Conservation (phyloP, 2,888 invertebrate species). For the Dione juno region DNA sequence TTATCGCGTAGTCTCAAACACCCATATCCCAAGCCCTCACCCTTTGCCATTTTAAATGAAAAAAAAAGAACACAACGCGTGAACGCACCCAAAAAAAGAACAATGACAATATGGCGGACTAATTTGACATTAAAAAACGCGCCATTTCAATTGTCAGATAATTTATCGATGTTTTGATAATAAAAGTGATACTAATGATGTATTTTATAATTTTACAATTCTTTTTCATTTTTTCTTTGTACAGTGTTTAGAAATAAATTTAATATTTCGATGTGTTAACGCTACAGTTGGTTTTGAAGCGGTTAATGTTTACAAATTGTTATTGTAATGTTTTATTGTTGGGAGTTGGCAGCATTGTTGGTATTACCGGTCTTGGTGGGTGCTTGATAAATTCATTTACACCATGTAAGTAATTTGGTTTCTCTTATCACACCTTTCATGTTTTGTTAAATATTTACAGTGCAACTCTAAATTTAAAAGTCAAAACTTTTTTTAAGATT, state of each 20-base stretch:
- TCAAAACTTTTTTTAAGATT: no score
- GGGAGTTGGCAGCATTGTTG: not conserved
- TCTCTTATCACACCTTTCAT: not conserved
- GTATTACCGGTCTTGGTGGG: not conserved
- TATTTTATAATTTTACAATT: conserved; percentile 50
- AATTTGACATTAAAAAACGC: conserved; percentile 81
- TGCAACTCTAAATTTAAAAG: no score
- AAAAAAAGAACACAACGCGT: conserved; percentile 62
- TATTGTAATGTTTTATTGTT: conserved; percentile 33
- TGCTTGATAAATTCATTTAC: not conserved
- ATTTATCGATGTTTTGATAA: conserved; percentile 79
- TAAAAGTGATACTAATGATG: conserved; percentile 73
- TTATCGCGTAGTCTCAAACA: conserved; percentile 31
- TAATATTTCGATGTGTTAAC: conserved; percentile 59
- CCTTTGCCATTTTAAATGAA: conserved; percentile 59
- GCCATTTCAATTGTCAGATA: conserved; percentile 77
- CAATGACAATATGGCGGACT: conserved; percentile 75
- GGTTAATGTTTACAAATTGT: conserved; percentile 69
- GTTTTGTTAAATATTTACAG: no score
- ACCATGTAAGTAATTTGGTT: not conserved
- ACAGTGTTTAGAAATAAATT: conserved; percentile 64
- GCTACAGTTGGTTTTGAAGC: conserved; percentile 68
- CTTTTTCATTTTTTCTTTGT: conserved; percentile 59
- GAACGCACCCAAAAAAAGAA: conserved; percentile 70
- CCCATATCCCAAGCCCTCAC: conserved; percentile 56